Base-by-base conservation (phyloP, 2,113 vertebrate genomes). In the Erpornis zantholeuca region DNA sequence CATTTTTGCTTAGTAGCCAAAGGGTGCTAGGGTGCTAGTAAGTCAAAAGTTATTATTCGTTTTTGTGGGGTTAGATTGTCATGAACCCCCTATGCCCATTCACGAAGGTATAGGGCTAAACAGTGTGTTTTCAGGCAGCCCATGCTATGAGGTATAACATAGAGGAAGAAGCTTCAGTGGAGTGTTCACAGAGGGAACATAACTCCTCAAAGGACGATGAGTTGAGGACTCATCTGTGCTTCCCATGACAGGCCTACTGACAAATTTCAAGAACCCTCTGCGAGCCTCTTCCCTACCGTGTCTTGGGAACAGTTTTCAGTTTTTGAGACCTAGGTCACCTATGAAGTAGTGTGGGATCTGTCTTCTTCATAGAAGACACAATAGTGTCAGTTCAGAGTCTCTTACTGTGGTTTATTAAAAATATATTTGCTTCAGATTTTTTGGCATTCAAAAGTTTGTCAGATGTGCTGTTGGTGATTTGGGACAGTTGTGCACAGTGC, bases 401-500 rank as follows among this genome's bases (percentile, higher is more conserved):
- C 47, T 44, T 60, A 73, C 28, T 5, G 4, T 38, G 21, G 15
- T 47, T 83, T 38, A 31, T 12, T 86, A 45, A 79, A 79, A 73
- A 42, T 50, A 19, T 4, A 29, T 56, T 88, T 88, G 29, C 63
- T 64, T 49, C 61, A 69, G 19, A 28, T 22, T 80, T 92, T 90
- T 77, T 15, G 42, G 69, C 21, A 72, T 73, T 31, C n/a, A 54
- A 9, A 70, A 75, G 13, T 33, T 52, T 76, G 7, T 63, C 49
- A 50, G 47, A 28, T 28, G 6, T 16, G 23, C 15, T 53, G 11
- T 22, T 56, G n/a, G 28, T 40, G 33, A 56, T 61, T 85, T 40
- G 54, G 28, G 28, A 11, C 12, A 27, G 19, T 49, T 77, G 59
- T 29, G 7, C 0, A 0, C 1, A 23, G 45, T 45, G 11, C 27